These are phyloP conservation scores for Thelaira solivaga DNA, from an alignment of 2,888 invertebrate genomes.

Conservation along the genomic window DNA sequence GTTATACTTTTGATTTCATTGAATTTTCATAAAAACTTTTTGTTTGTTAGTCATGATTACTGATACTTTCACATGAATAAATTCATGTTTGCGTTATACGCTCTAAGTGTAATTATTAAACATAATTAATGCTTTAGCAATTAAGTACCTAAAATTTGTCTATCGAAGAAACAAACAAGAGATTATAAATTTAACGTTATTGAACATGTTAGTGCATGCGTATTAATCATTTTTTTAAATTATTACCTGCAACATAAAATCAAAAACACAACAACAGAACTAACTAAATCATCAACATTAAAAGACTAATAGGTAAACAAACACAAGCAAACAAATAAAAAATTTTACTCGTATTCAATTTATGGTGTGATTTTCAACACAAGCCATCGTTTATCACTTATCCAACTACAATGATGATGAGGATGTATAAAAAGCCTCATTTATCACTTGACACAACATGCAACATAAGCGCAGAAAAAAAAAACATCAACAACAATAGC, in stretches of 20 bases:
- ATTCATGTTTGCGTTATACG: not conserved
- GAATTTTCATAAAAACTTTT: no score
- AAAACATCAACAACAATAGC: slow-evolving; percentile 34
- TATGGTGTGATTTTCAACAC: slow-evolving; percentile 53
- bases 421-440: slow-evolving; percentile 56
- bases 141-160: not conserved
- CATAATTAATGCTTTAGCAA: slow-evolving; percentile 1
- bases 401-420: slow-evolving; percentile 46
- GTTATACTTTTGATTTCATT: no score
- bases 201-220: not conserved
- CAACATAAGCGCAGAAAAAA: slow-evolving; percentile 46
- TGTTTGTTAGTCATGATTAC: no score
- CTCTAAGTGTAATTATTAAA: not conserved
- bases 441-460: slow-evolving; percentile 57
- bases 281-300: slow-evolving; percentile 49
- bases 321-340: not conserved
- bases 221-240: slow-evolving; percentile 48
- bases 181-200: not conserved
- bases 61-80: no score
- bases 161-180: not conserved
- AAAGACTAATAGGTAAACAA: no score
- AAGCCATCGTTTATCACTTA: slow-evolving; percentile 62
- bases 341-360: slow-evolving; percentile 41
- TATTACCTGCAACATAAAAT: slow-evolving; percentile 44
- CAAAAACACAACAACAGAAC: not conserved